These are phyloP conservation scores for Pseudochromis fuscus DNA, from an alignment of 2,797 vertebrate species.

Conservation along the genomic window DNA sequence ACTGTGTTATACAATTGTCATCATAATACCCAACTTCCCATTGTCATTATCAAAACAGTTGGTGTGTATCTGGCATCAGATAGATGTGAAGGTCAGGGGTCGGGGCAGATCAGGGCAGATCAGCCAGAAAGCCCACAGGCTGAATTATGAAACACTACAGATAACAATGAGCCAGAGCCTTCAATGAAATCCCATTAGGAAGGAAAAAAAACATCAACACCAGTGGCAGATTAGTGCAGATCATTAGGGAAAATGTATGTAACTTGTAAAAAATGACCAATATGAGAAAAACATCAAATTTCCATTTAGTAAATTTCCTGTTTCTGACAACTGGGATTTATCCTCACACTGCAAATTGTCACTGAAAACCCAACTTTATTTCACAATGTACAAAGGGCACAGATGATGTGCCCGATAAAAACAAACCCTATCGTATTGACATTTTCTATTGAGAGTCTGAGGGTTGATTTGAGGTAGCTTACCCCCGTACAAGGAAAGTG, in stretches of 20 bases:
- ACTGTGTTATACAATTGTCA: slow-evolving; percentile 57
- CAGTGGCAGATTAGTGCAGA: slow-evolving; percentile 27
- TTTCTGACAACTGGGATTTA: slow-evolving; percentile 32
- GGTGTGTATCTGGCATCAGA: slow-evolving; percentile 52
- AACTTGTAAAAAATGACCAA: slow-evolving; percentile 7
- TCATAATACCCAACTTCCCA: slow-evolving; percentile 32
- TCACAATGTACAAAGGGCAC: slow-evolving; percentile 13
- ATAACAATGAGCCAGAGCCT: slow-evolving; percentile 40
- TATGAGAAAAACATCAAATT: slow-evolving; percentile 5
- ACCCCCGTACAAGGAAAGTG: slow-evolving; percentile 9
- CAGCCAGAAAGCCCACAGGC: slow-evolving; percentile 18
- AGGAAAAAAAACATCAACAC: slow-evolving; percentile 13
- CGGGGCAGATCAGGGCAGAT: slow-evolving; percentile 14
- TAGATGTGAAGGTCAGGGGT: slow-evolving; percentile 48
- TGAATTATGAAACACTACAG: slow-evolving; percentile 54
- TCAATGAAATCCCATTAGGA: slow-evolving; percentile 40
- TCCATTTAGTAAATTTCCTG: slow-evolving; percentile 20
- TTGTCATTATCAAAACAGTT: slow-evolving; percentile 52
- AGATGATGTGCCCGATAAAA: slow-evolving; percentile 47
- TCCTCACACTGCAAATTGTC: slow-evolving; percentile 24
- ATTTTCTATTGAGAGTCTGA: too few species aligned
- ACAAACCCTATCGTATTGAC: slow-evolving; percentile 56
- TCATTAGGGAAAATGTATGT: slow-evolving; percentile 4
- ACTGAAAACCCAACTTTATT: slow-evolving; percentile 15
- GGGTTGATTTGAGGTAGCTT: slow-evolving; percentile 41